Evolutionary conservation across 2,797 vertebrate species (phyloP).

Genomic region (Anableps anableps): DNA sequence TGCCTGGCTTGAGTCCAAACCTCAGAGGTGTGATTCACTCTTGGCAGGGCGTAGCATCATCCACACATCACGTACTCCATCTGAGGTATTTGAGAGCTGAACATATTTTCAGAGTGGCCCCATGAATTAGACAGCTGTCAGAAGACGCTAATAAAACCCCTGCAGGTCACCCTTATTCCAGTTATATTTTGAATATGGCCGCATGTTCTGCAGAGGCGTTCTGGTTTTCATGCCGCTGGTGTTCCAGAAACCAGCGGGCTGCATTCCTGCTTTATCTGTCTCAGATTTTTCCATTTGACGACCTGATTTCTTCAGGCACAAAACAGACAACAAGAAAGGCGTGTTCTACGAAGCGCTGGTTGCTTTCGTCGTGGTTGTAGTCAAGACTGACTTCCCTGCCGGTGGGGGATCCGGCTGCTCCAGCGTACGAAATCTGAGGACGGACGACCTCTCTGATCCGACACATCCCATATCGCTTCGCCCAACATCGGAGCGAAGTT

Average conservation of each 20-base stretch:
- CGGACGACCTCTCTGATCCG: constrained; percentile 10
- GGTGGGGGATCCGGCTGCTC: neutral
- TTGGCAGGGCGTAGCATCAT: constrained; percentile 16
- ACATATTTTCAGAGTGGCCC: constrained; percentile 16
- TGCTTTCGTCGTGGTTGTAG: neutral
- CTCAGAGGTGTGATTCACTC: constrained; percentile 17
- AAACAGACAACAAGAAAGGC: too few relatives aligned
- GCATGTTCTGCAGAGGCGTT: neutral
- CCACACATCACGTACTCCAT: neutral
- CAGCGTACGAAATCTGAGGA: neutral
- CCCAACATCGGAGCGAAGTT: neutral
- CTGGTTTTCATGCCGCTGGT: too few relatives aligned
- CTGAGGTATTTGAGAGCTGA: neutral
- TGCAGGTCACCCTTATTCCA: too few relatives aligned
- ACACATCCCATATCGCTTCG: neutral
- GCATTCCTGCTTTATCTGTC: neutral
- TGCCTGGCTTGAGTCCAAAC: constrained; percentile 22
- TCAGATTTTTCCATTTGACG: neutral
- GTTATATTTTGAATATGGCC: neutral
- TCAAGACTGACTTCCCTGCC: too few relatives aligned
- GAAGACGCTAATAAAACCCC: neutral
- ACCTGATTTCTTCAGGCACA: neutral
- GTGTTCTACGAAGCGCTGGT: neutral
- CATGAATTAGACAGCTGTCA: neutral
- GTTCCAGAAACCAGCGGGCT: neutral